phyloP scores from a whole-genome alignment of 2,888 invertebrate genomes.

The Penaeus monodon region DNA sequence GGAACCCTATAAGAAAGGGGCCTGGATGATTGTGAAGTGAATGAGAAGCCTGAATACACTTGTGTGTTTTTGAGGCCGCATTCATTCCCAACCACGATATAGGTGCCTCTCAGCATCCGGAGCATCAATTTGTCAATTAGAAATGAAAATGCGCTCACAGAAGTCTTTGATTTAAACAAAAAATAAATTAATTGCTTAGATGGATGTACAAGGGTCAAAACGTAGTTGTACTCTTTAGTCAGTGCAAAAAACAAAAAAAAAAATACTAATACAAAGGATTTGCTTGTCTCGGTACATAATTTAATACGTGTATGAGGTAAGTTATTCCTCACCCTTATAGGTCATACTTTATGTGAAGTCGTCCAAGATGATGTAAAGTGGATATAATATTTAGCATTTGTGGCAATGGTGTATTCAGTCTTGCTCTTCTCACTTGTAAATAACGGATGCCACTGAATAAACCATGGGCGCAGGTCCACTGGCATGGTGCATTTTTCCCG shows the following conservation, averaged over 20 bases:
- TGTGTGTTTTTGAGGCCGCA: slow-evolving; percentile 24
- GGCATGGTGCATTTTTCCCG: slow-evolving; percentile 61
- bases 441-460: slow-evolving; percentile 59
- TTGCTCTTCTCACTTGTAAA: slow-evolving; percentile 62
- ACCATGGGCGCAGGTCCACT: slow-evolving; percentile 63
- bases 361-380: slow-evolving; percentile 59
- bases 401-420: slow-evolving; percentile 63
- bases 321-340: slow-evolving; percentile 57
- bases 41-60: slow-evolving; percentile 26
- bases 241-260: slow-evolving; percentile 46
- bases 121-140: slow-evolving; percentile 56
- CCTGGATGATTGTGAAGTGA: slow-evolving; percentile 20
- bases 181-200: slow-evolving; percentile 17
- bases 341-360: slow-evolving; percentile 60
- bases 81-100: slow-evolving; percentile 35
- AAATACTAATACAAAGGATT: slow-evolving; percentile 46
- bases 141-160: slow-evolving; percentile 66
- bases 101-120: slow-evolving; percentile 54
- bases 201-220: slow-evolving; percentile 57
- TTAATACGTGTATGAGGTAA: slow-evolving; percentile 41
- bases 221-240: slow-evolving; percentile 49
- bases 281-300: slow-evolving; percentile 50
- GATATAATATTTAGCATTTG: slow-evolving; percentile 59
- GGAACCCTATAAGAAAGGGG: slow-evolving; percentile 3
- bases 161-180: slow-evolving; percentile 51